Evolutionary conservation across 2,888 invertebrate genomes (phyloP).

Genomic region (Apamea sordens): DNA sequence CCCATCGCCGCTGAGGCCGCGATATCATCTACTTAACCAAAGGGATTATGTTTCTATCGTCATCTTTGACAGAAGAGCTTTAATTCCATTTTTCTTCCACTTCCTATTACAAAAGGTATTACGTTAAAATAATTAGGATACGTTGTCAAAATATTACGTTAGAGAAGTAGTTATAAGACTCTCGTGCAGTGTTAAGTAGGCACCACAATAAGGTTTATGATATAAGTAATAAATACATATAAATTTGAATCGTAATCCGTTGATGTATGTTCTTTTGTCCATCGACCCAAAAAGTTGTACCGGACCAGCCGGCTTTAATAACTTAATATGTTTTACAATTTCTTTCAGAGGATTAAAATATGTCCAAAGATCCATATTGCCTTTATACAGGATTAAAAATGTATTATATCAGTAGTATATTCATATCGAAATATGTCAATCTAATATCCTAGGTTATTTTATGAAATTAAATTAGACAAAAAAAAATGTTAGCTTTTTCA

Average conservation of each 20-base stretch:
- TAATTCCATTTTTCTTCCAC: slow-evolving; percentile 72
- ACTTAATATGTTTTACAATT: slow-evolving; percentile 85
- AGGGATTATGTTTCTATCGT: slow-evolving; percentile 73
- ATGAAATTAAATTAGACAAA: slow-evolving; percentile 21
- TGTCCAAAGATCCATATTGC: slow-evolving; percentile 67
- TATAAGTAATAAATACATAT: slow-evolving; percentile 82
- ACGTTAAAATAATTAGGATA: slow-evolving; percentile 87
- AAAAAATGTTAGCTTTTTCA: slow-evolving; percentile 49
- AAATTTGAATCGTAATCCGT: slow-evolving; percentile 87
- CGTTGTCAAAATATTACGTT: slow-evolving; percentile 87
- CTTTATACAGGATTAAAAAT: slow-evolving; percentile 63
- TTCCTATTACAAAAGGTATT: slow-evolving; percentile 81
- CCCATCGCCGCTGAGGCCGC: slow-evolving; percentile 58
- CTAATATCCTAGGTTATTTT: slow-evolving; percentile 27
- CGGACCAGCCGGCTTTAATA: slow-evolving; percentile 80
- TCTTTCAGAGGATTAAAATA: slow-evolving; percentile 77
- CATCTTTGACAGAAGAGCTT: slow-evolving; percentile 73
- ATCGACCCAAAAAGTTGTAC: slow-evolving; percentile 74
- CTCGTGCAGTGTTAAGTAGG: slow-evolving; percentile 82
- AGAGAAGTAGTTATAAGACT: slow-evolving; percentile 76
- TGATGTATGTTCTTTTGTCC: slow-evolving; percentile 85
- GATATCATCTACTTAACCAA: slow-evolving; percentile 74
- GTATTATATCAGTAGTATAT: slow-evolving; percentile 25
- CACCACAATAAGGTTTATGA: slow-evolving; percentile 80
- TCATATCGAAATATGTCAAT: slow-evolving; percentile 29